Evolutionary conservation across 2,888 invertebrate genomes (phyloP).

Genomic region (Himalopsyche anomala): DNA sequence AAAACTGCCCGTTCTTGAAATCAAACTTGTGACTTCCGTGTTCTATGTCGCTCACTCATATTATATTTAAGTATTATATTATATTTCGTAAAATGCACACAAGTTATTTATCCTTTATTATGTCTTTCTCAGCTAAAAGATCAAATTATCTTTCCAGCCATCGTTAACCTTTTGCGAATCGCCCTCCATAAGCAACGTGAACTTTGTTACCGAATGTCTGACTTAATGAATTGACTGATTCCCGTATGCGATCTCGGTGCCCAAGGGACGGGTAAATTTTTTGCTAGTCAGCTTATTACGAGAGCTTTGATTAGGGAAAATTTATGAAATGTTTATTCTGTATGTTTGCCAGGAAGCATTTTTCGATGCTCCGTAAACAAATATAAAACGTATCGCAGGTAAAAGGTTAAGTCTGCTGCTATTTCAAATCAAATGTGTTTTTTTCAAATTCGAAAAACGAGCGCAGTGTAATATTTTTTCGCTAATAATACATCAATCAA

Average conservation of each 20-base stretch:
- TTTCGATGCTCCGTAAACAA: slow-evolving; percentile 22
- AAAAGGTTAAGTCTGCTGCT: neutral
- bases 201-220: slow-evolving; percentile 23
- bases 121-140: too few relatives aligned
- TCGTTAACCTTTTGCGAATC: slow-evolving; percentile 15
- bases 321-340: slow-evolving; percentile 31
- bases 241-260: slow-evolving; percentile 2
- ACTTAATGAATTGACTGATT: slow-evolving; percentile 37
- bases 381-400: neutral
- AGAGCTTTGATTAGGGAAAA: slow-evolving; percentile 22
- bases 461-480: too few relatives aligned
- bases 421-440: neutral
- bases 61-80: too few relatives aligned
- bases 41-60: too few relatives aligned
- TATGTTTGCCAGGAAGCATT: slow-evolving; percentile 34
- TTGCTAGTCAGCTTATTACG: slow-evolving; percentile 34
- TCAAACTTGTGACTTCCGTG: too few relatives aligned
- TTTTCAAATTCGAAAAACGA: neutral
- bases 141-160: neutral
- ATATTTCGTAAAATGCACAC: too few relatives aligned
- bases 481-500: too few relatives aligned
- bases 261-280: slow-evolving; percentile 21
- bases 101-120: too few relatives aligned
- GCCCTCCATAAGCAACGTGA: neutral
- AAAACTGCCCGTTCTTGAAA: too few relatives aligned